phyloP scores from a whole-genome alignment of 2,113 vertebrate genomes.

The Petaurus breviceps region DNA sequence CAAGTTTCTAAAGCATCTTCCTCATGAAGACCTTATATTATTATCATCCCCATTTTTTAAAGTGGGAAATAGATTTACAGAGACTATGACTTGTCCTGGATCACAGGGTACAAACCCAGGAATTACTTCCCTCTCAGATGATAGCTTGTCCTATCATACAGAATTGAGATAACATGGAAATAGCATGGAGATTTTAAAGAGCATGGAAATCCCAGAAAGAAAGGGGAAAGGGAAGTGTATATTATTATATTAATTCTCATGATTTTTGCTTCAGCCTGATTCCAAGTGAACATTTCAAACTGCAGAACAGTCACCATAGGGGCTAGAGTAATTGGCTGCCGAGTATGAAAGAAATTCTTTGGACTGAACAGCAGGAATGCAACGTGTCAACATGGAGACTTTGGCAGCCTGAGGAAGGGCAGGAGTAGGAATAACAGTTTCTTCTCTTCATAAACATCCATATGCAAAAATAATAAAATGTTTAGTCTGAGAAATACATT shows the following conservation, averaged over 20 bases:
- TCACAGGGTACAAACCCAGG: background rate
- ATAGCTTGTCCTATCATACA: background rate
- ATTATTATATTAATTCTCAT: background rate
- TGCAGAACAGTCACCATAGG: background rate
- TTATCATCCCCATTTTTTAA: background rate
- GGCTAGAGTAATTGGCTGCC: background rate
- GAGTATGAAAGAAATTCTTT: background rate
- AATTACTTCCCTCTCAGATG: background rate
- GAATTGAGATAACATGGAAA: background rate
- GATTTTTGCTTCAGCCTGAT: background rate
- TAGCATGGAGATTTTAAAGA: background rate
- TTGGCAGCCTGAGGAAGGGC: constrained; percentile 65
- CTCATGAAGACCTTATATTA: background rate
- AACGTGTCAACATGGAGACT: constrained; percentile 8
- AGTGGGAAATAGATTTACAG: background rate
- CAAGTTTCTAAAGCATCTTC: background rate
- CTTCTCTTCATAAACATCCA: constrained; percentile 74
- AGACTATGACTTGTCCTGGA: background rate
- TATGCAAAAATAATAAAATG: constrained; percentile 75
- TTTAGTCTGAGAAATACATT: constrained; percentile 81
- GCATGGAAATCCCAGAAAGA: constrained; percentile 20
- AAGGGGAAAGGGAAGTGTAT: background rate
- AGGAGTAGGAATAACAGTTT: constrained; percentile 62
- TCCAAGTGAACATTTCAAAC: constrained; percentile 4
- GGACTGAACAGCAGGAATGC: background rate